A percentile compares a stretch with the other conserved stretches of the same genome.
These are phyloP conservation scores for Corticium candelabrum DNA, from an alignment of 37 sponge, comb jelly and placozoan species.

Conservation along the genomic window DNA sequence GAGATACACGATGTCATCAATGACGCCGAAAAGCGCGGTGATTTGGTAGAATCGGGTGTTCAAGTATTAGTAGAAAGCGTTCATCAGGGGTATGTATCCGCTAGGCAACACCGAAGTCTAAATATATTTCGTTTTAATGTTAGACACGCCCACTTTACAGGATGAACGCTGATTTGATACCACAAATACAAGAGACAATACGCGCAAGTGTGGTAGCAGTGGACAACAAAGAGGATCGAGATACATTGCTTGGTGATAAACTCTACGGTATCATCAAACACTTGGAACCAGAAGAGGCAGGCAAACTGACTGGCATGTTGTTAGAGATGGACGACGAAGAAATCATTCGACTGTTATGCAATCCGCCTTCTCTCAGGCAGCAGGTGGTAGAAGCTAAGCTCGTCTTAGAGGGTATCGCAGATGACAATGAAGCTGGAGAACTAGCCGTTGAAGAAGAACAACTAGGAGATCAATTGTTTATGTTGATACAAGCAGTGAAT, in stretches of 20 bases:
- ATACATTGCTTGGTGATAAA: not conserved
- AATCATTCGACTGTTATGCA: not conserved
- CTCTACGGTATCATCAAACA: not conserved
- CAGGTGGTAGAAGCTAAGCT: not conserved
- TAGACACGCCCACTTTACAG: too few relatives aligned
- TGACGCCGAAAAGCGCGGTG: not conserved
- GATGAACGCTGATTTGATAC: not conserved
- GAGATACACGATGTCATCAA: not conserved
- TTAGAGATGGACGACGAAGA: not conserved
- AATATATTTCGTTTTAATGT: not conserved
- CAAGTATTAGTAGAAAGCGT: not conserved
- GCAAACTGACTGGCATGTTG: not conserved
- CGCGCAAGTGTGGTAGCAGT: not conserved
- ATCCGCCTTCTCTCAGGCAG: not conserved
- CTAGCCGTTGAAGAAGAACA: too few relatives aligned
- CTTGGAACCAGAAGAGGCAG: not conserved
- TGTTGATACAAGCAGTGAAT: not conserved
- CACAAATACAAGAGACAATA: not conserved
- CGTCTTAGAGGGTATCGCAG: not conserved
- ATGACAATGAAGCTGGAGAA: too few relatives aligned
- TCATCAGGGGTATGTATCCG: not conserved
- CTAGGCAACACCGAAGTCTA: not conserved
- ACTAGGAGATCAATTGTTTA: not conserved
- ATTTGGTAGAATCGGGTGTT: not conserved
- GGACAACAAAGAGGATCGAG: not conserved